Base-by-base conservation (phyloP, 1,140 invertebrate genomes). In the Bombus fervidus region DNA sequence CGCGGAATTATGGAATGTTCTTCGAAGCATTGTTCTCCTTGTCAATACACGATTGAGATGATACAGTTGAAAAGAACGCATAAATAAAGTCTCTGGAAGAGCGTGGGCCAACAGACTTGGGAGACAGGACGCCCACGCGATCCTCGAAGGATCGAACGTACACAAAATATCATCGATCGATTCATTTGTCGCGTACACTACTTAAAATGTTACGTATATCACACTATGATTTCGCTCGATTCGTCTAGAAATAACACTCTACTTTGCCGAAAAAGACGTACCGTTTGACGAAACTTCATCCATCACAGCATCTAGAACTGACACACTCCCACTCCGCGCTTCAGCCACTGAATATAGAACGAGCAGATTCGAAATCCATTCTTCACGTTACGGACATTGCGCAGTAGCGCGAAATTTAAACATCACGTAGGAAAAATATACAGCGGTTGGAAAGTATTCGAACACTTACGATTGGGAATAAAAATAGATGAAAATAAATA, bases 261-360 rank as follows among this genome's bases (percentile, higher is more conserved):
- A 75, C 74, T 72, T 86, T 62, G 13, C 15, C 39, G 64, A 77
- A 86, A 80, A 88, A 85, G 78, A 93, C 93, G 73, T 93, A 94
- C 93, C 94, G 85, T 92, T 94, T 76, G 87, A 91, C 77, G 90
- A 91, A 84, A 90, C 89, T 91, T 93, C 91, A 86, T 95, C 93
- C 93, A 94, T 95, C 90, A 94, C 91, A 88, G 93, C 91, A 94
- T 92, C 86, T 91, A 92, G 86, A 83, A 91, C 92, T 90, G 87
- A 91, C 87, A 87, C 85, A 88, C 91, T 92, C 91, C 91, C 76
- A 90, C 88, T 89, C 88, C 85, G 41, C 47, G 34, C 41, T 68
- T 89, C 22, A 57, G 10, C 47, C 88, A 72, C 62, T 76, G 83
- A 71, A 53, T 81, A 78, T 72, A 76, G 31, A 53, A 37, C 28